Percentiles rank a stretch among this genome's conserved stretches.
Conservation (phyloP, 2,797 vertebrate species). For the Cryptoblepharus egeriae region DNA sequence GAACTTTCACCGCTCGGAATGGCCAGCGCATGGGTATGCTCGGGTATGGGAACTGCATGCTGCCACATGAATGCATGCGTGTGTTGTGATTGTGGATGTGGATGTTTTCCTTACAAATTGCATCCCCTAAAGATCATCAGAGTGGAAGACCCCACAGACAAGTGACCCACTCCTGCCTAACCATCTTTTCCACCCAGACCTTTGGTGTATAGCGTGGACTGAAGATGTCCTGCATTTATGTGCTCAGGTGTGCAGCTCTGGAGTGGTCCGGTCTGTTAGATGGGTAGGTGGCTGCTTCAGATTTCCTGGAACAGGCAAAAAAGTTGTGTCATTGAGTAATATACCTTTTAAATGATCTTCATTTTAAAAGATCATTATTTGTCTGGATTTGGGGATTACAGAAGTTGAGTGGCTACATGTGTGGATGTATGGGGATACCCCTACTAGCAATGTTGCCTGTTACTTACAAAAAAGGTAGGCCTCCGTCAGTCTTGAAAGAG, state of each 20-base stretch:
- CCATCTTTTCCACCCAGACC: neutral
- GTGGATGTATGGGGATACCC: neutral
- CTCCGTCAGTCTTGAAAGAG: no score
- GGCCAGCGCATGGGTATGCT: neutral
- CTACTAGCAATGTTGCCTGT: no score
- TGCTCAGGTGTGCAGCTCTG: neutral
- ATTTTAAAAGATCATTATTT: no score
- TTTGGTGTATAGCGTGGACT: neutral
- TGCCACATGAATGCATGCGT: neutral
- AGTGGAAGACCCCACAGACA: neutral
- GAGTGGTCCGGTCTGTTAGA: neutral
- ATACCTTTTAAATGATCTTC: no score
- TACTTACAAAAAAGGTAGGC: constrained; percentile 41
- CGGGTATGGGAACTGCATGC: neutral
- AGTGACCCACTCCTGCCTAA: neutral
- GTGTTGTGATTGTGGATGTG: neutral
- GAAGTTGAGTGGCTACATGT: neutral
- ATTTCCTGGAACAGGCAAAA: neutral
- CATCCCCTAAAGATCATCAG: neutral
- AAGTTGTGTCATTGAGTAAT: neutral
- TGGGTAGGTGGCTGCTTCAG: neutral
- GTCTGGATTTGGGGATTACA: neutral
- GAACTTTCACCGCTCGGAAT: neutral
- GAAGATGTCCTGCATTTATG: neutral
- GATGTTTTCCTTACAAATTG: neutral